These are phyloP conservation scores for Chaetodon trifasciatus DNA, from an alignment of 2,797 vertebrate genomes.

Conservation along the genomic window DNA sequence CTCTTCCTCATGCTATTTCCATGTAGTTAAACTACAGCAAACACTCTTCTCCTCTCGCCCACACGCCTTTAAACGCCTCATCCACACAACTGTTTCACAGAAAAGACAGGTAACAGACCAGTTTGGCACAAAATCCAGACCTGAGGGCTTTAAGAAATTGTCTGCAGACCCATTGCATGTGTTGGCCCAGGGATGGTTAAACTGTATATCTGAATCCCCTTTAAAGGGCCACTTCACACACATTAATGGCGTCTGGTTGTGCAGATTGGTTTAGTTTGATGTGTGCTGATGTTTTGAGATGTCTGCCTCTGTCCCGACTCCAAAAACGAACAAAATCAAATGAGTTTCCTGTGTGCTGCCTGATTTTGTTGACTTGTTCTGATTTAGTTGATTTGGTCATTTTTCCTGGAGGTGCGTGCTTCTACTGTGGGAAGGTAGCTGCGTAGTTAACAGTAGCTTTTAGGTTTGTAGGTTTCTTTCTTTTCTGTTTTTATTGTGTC, in stretches of 20 bases:
- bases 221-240: background rate
- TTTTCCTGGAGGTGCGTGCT: too few species aligned
- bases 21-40: slow-evolving; percentile 32
- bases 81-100: background rate
- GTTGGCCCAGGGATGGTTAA: background rate
- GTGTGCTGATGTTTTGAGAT: background rate
- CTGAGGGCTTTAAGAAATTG: background rate
- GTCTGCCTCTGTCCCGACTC: background rate
- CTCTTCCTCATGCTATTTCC: background rate
- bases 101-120: background rate
- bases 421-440: too few species aligned
- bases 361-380: too few species aligned
- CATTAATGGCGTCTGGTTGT: background rate
- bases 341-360: background rate
- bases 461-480: too few species aligned
- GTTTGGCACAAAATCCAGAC: background rate
- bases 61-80: background rate
- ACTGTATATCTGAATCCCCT: background rate
- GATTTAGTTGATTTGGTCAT: too few species aligned
- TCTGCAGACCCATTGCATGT: background rate
- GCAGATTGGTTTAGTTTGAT: background rate
- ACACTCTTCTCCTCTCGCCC: background rate
- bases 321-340: background rate
- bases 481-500: too few species aligned
- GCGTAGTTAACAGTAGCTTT: too few species aligned